These are phyloP conservation scores for Gastrophysa polygoni DNA, from an alignment of 2,888 invertebrate genomes.

Conservation along the genomic window DNA sequence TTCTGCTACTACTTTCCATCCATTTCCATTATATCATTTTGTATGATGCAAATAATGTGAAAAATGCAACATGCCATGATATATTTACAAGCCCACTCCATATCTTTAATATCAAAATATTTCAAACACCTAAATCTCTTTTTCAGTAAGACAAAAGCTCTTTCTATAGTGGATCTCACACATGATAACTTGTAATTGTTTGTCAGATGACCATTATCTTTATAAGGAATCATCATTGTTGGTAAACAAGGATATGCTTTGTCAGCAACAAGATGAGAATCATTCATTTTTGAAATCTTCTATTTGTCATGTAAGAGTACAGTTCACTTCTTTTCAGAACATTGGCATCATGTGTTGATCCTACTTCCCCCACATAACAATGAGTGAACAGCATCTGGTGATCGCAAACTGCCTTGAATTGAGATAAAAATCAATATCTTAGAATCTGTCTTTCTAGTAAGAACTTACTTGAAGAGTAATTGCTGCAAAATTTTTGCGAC, in stretches of 20 bases:
- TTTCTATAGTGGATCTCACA: neutral
- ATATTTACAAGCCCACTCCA: neutral
- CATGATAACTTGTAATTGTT: conserved; percentile 5
- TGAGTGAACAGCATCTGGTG: neutral
- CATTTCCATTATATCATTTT: neutral
- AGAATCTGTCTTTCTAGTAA: too few relatives aligned
- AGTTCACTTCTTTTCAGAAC: conserved; percentile 6
- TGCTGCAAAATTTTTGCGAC: too few relatives aligned
- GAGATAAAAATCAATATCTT: too few relatives aligned
- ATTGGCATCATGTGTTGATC: conserved; percentile 8
- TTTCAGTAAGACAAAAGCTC: neutral
- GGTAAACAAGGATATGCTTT: neutral
- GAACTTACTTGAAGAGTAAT: too few relatives aligned
- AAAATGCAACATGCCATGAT: neutral
- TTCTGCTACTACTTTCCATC: neutral
- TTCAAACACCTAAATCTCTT: neutral
- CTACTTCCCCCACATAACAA: conserved; percentile 13
- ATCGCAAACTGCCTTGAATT: neutral
- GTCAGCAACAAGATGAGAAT: neutral
- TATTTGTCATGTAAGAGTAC: neutral
- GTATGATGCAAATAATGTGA: neutral
- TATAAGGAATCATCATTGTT: conserved; percentile 1
- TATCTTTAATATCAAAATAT: neutral
- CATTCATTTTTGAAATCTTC: neutral
- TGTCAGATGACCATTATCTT: conserved; percentile 9